Base-by-base conservation (phyloP, 2,113 vertebrate genomes). In the Anolis sagrei region DNA sequence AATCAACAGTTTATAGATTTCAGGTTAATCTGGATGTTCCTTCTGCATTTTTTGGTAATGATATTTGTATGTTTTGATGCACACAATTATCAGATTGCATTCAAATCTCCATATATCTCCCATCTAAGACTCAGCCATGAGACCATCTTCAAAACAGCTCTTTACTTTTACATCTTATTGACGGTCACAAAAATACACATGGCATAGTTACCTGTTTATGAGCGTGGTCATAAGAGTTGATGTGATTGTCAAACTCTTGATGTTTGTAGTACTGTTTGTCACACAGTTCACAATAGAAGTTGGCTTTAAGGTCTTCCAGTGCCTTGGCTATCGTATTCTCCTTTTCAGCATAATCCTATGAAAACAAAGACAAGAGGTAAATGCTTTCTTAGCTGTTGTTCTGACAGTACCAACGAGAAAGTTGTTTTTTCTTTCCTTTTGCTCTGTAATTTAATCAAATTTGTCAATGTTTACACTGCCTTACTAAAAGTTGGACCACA, bases 161-260 rank as follows among this genome's bases (percentile, higher is more conserved):
- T 51, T 69, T 51, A 25, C 14, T 58, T 27, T 36, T 54, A n/a
- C 9, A 54, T 58, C 14, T 10, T 21, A 21, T 70, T 68, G 11
- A 8, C 27, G 21, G 27, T 16, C 27, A 48, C 8, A 27, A 6
- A 64, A 49, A 75, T 29, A 18, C 2, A 29, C 4, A 32, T 39
- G 39, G 51, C 89, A 19, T 1, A 23, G 95, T 97, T 96, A 98
- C 98, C 98, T 99, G 98, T 91, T 98, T 99, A 96, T 99, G 98
- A 89, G 98, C 98, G 9, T 99, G 98, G 92, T 99, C 98, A 3
- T 99, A 98, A 54, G 98, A 99, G 95, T 99, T 99, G 94, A 99
- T 99, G 94, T 99, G 98, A 95, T 99, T 99, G 96, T 99, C 98
- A 93, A 98, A 99, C 94, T 99, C 98, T 84, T 98, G 98, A 91